Evolutionary conservation across 2,113 vertebrate genomes (phyloP), one percentile per base, ranked within the genome.

Genomic region (Pomatorhinus ruficollis): DNA sequence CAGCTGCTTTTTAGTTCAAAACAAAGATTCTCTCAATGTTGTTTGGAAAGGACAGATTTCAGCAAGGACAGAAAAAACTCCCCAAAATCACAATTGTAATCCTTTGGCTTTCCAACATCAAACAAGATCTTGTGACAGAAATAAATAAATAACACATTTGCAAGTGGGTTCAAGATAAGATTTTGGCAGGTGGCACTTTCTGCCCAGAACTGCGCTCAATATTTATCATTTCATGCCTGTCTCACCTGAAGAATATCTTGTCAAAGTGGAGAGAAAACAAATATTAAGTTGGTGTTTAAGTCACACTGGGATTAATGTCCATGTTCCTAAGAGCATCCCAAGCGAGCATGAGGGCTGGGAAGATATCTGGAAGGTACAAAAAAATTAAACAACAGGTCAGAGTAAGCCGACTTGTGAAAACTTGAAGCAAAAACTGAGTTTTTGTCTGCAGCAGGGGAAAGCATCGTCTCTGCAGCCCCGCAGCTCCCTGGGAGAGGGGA

Each of bases 381-480:
- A 39, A 12, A 45, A 16, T 19, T 20, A 57, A 84, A 71, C 57
- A 22, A 79, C 33, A 35, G 39, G 20, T 95, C 60, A 33, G 44
- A 59, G 23, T 28, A 47, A 81, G 74, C 25, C 63, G n/a, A 22
- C 9, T 28, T 39, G 35, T 30, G 63, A 84, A 83, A 95, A 2
- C 65, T 71, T 45, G 42, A 47, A 66, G 47, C 0, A 59, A 74
- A 74, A 77, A 0, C 2, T 0, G 22, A 45, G 1, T 4, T 77
- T 93, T 86, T 42, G 5, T 21, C 27, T 3, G 1, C 9, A 33
- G 45, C 31, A 61, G 63, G 31, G 24, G 35, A 40, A 80, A 69
- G 4, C 39, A 22, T 28, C 5, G 0, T 24, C 22, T 64, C 5
- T 53, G 47, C 0, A 5, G 24, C 45, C 33, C 39, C 1, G 2